Conservation (phyloP, 2,797 vertebrate genomes). For the Lophotriccus pileatus region DNA sequence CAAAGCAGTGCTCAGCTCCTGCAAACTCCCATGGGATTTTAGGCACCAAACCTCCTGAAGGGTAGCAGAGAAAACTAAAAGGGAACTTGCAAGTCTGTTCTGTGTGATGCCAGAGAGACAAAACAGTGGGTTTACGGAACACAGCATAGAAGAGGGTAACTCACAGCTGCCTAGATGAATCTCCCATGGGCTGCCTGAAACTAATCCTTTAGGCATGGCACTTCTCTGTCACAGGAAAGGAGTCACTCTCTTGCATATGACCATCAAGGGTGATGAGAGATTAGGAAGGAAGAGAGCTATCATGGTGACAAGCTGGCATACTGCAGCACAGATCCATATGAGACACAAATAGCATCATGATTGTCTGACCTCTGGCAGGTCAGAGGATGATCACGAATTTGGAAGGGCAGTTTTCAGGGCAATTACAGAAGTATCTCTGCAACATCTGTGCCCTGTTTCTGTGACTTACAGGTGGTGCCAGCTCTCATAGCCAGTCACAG, state of each 20-base stretch:
- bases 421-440: neutral
- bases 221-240: neutral
- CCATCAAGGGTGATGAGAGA: neutral
- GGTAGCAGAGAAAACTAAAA: neutral
- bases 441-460: neutral
- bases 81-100: neutral
- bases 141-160: neutral
- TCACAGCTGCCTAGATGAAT: neutral
- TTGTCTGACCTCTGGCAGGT: neutral
- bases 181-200: neutral
- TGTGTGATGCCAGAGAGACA: neutral
- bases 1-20: neutral
- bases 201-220: neutral
- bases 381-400: neutral
- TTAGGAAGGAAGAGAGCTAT: conserved; percentile 40
- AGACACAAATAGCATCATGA: neutral
- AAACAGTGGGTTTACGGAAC: neutral
- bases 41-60: neutral
- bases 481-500: neutral
- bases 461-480: neutral
- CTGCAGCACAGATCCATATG: neutral
- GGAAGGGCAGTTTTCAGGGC: neutral
- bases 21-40: neutral
- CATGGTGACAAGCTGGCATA: neutral
- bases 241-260: neutral